A percentile compares a stretch with the other conserved stretches of the same genome.
phyloP scores from a whole-genome alignment of 2,888 invertebrate genomes.

The Idaea straminata region DNA sequence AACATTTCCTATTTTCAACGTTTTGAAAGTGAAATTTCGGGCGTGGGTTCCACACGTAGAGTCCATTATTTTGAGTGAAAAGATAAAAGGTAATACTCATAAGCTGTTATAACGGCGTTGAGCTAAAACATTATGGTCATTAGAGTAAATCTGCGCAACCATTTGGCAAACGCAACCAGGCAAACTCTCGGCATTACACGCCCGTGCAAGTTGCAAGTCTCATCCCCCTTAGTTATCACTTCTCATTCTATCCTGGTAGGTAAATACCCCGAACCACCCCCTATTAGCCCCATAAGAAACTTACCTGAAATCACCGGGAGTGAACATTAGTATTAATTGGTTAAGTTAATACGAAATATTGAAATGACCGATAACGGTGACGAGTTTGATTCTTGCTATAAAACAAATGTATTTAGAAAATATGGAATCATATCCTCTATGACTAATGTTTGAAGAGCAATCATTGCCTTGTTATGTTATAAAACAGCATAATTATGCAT shows the following conservation, averaged over 20 bases:
- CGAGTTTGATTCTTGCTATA: neutral
- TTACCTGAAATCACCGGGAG: neutral
- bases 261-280: neutral
- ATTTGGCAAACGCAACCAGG: slow-evolving; percentile 9
- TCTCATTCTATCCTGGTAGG: neutral
- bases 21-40: neutral
- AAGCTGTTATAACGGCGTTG: neutral
- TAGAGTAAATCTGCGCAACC: slow-evolving; percentile 6
- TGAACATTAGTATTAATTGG: neutral
- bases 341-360: neutral
- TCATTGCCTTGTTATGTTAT: neutral
- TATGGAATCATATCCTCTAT: neutral
- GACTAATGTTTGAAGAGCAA: neutral
- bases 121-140: neutral
- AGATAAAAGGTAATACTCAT: neutral
- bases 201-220: slow-evolving; percentile 16
- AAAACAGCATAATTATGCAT: too few species aligned
- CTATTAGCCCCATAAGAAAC: slow-evolving; percentile 11
- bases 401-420: neutral
- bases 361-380: neutral
- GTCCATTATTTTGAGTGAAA: neutral
- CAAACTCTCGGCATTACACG: slow-evolving; percentile 7
- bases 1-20: slow-evolving; percentile 1
- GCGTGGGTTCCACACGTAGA: neutral
- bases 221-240: slow-evolving; percentile 5